These are phyloP conservation scores for Temnothorax curvispinosus DNA, from an alignment of 1,140 invertebrate species.

Conservation along the genomic window DNA sequence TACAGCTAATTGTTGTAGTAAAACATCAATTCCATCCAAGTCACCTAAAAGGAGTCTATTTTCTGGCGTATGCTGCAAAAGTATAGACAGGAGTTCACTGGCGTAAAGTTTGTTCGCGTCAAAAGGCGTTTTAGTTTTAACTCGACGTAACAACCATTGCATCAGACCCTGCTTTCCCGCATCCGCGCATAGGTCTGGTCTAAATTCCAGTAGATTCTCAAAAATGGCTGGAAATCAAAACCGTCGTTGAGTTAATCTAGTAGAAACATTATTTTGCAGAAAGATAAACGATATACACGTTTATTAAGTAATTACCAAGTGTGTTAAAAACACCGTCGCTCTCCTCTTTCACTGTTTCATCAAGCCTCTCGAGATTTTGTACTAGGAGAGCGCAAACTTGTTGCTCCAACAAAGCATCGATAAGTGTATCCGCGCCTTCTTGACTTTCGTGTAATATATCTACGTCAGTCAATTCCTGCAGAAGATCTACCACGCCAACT, in stretches of 20 bases:
- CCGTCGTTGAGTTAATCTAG: conserved; percentile 13
- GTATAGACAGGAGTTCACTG: conserved; percentile 98
- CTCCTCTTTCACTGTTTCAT: conserved; percentile 98
- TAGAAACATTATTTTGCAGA: conserved; percentile 34
- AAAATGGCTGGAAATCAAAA: conserved; percentile 89
- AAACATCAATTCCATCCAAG: conserved; percentile 97
- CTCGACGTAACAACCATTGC: conserved; percentile 96
- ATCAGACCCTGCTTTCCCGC: conserved; percentile 96
- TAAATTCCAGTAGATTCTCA: conserved; percentile 97
- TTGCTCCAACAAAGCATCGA: conserved; percentile 93
- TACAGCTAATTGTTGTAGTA: conserved; percentile 97
- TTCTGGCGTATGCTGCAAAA: conserved; percentile 95
- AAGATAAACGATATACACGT: conserved; percentile 11
- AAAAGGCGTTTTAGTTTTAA: conserved; percentile 95
- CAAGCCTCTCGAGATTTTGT: conserved; percentile 96
- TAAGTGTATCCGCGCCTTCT: conserved; percentile 92
- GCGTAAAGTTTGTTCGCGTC: conserved; percentile 98
- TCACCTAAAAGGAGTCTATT: conserved; percentile 95
- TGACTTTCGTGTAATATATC: conserved; percentile 97
- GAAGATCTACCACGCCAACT: conserved; percentile 92
- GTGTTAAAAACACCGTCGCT: conserved; percentile 98
- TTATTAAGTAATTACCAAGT: conserved; percentile 88
- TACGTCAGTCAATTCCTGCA: conserved; percentile 98
- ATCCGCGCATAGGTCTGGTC: conserved; percentile 93
- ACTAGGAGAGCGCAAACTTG: conserved; percentile 96